A percentile compares a stretch with the other conserved stretches of the same genome.
These are phyloP conservation scores for Caretta caretta DNA, from an alignment of 2,113 vertebrate genomes.

Conservation along the genomic window DNA sequence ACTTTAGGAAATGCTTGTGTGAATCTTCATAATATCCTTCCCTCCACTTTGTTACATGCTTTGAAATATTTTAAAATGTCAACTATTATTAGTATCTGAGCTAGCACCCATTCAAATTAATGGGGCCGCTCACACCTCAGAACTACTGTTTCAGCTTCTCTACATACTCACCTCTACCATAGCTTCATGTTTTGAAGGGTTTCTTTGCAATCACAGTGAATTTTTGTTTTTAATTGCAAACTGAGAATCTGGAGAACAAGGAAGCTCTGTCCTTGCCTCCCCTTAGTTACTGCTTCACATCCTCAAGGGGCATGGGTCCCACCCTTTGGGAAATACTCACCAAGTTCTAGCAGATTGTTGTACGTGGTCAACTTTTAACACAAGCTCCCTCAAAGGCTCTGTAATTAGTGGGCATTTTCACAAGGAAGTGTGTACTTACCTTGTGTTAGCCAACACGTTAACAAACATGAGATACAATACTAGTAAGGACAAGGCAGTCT, in stretches of 20 bases:
- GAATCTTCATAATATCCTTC: background rate
- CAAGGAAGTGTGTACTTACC: background rate
- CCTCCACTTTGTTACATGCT: background rate
- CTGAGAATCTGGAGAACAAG: too few species aligned
- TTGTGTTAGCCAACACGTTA: conserved; percentile 10
- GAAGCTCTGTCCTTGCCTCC: background rate
- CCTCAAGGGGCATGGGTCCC: background rate
- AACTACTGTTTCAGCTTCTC: background rate
- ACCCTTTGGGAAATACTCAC: background rate
- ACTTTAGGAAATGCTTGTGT: accelerated
- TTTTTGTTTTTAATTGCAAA: too few species aligned
- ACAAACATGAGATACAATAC: background rate
- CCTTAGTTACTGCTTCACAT: background rate
- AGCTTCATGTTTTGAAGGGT: background rate
- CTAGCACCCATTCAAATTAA: background rate
- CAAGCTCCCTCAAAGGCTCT: background rate
- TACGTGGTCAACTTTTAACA: background rate
- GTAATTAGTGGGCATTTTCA: background rate
- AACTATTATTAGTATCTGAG: background rate
- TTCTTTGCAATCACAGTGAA: background rate
- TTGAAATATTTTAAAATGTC: background rate
- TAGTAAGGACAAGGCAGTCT: background rate
- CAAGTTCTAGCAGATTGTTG: background rate
- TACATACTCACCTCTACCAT: accelerated
- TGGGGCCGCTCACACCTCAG: background rate